These are phyloP conservation scores for Threskiornis aethiopicus DNA, from an alignment of 2,797 vertebrate species.

Conservation along the genomic window DNA sequence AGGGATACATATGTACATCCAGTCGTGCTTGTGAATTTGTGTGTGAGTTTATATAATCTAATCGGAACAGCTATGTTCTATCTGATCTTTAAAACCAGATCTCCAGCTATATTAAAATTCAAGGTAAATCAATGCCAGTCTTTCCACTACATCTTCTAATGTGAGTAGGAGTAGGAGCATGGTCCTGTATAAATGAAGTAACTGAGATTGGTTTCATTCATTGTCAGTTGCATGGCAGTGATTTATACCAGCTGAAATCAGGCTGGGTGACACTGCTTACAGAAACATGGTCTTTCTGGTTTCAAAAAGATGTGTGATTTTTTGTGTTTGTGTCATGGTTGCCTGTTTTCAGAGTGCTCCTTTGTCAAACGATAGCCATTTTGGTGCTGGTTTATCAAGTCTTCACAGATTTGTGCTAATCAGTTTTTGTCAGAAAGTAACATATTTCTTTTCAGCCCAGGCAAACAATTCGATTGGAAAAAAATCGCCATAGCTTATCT, in stretches of 20 bases:
- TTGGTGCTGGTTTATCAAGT: background rate
- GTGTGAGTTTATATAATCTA: background rate
- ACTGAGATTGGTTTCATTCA: background rate
- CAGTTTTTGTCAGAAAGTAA: background rate
- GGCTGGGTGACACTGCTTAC: background rate
- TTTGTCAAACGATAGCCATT: background rate
- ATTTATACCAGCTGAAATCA: background rate
- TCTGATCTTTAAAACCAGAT: background rate
- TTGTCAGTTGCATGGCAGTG: background rate
- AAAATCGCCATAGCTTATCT: background rate
- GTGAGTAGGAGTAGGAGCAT: accelerated
- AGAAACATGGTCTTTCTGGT: background rate
- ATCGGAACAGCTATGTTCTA: background rate
- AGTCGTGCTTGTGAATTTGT: background rate
- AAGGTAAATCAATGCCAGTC: background rate
- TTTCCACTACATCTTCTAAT: background rate
- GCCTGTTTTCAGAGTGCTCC: background rate
- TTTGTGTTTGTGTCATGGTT: background rate
- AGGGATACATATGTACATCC: background rate
- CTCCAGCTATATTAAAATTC: background rate
- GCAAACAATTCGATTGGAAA: background rate
- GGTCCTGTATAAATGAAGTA: background rate
- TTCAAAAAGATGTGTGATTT: background rate
- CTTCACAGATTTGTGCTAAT: background rate
- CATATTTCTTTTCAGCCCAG: background rate